Base-by-base conservation (phyloP, 2,113 vertebrate species). In the Entelurus aequoreus region DNA sequence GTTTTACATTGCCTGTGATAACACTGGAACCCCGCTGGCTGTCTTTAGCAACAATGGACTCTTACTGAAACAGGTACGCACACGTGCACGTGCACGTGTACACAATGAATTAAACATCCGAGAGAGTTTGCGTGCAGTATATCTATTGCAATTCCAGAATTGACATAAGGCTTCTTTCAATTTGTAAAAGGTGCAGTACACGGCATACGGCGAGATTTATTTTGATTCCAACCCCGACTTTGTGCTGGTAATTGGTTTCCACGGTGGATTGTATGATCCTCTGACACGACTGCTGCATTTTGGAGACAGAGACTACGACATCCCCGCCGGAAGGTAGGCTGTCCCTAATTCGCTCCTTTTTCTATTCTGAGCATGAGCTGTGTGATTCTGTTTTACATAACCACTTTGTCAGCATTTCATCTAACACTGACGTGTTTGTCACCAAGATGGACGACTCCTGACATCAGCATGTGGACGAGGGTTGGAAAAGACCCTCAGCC, bases 161-260 rank as follows among this genome's bases (percentile, higher is more conserved):
- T 60, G 21, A 60, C 42, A 35, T 1, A 48, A 48, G 9, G 21
- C 13, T 7, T 48, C 12, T 47, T 5, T 59, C 42, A 8, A 47
- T 28, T 3, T 67, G 21, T 75, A 48, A 47, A 47, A 86, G 88
- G 93, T 99, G 49, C 96, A 97, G 63, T 99, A 99, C 72, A 99
- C 97, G 0, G 95, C 97, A 0, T 99, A 98, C 0, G 97, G 97
- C 0, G 97, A 99, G 74, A 93, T 99, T 75, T 99, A 99, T 79
- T 97, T 97, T 6, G 97, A 99, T 80, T 99, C 97, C 55, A 99
- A 98, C 66, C 93, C 95, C 8, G 97, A 98, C 85, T 99, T 99
- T 63, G 96, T 99, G 74, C 83, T 99, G 71, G 94, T 97, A 3
- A 95, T 99, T 13, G 97, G 97, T 62, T 99, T 99, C 84, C 96